Percentiles rank a stretch among this genome's conserved stretches.
phyloP scores from a whole-genome alignment of 2,888 invertebrate species.

The Omphaloscelis lunosa region DNA sequence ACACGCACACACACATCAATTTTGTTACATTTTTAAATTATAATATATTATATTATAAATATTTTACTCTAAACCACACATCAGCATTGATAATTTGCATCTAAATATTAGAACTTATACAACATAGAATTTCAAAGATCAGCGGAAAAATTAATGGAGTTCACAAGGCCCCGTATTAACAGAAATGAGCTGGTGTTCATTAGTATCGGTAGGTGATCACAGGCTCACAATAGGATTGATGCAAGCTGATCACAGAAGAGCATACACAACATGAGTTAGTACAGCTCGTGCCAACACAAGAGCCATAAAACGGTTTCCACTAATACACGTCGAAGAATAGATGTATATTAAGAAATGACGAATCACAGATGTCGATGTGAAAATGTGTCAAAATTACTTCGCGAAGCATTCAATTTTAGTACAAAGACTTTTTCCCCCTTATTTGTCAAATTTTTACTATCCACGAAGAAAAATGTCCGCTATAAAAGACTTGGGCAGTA shows the following conservation, averaged over 20 bases:
- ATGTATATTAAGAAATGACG: constrained; percentile 6
- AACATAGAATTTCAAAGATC: neutral
- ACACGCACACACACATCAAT: neutral
- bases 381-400: constrained; percentile 41
- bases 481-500: constrained; percentile 54
- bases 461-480: constrained; percentile 43
- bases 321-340: neutral
- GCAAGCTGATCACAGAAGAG: neutral
- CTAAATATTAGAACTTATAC: neutral
- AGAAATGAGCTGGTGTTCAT: neutral
- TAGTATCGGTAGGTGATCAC: neutral
- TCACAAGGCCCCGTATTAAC: neutral
- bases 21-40: neutral
- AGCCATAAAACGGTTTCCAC: neutral
- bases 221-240: too few relatives aligned
- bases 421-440: constrained; percentile 21
- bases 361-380: constrained; percentile 39
- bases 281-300: neutral
- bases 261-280: neutral
- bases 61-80: neutral
- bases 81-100: neutral
- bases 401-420: constrained; percentile 27
- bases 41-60: neutral
- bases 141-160: neutral
- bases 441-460: constrained; percentile 50